Evolutionary conservation across 2,888 invertebrate species (phyloP).

Genomic region (Coecobrya sp.): DNA sequence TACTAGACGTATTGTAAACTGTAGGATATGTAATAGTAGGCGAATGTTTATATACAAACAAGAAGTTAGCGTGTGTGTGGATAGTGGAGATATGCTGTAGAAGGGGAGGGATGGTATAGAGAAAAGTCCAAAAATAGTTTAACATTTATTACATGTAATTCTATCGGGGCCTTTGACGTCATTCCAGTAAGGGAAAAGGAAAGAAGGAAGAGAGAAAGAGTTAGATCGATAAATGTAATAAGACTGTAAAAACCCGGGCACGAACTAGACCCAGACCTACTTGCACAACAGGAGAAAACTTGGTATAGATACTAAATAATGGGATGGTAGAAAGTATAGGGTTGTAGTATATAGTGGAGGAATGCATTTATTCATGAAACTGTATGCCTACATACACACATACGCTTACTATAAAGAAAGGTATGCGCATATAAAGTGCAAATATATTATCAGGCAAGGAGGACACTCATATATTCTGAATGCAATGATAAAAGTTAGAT

Average conservation of each 20-base stretch:
- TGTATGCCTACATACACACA: not conserved
- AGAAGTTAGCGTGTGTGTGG: not conserved
- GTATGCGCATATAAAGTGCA: not conserved
- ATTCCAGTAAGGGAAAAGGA: slow-evolving; percentile 72
- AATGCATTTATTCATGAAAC: slow-evolving; percentile 38
- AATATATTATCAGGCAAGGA: not conserved
- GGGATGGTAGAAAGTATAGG: not conserved
- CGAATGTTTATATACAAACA: slow-evolving; percentile 29
- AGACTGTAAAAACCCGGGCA: slow-evolving; percentile 77
- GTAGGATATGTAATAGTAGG: not conserved
- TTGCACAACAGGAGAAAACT: slow-evolving; percentile 76
- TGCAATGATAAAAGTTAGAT: slow-evolving; percentile 47
- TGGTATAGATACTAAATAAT: slow-evolving; percentile 53
- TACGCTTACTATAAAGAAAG: not conserved
- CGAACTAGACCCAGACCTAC: slow-evolving; percentile 84
- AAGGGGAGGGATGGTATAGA: not conserved
- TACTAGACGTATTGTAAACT: not conserved
- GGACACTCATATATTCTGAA: not conserved
- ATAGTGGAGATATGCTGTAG: not conserved
- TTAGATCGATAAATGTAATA: slow-evolving; percentile 77
- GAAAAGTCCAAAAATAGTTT: slow-evolving; percentile 84
- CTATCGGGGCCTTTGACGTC: slow-evolving; percentile 85
- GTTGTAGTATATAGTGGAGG: slow-evolving; percentile 33
- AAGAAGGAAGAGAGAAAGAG: slow-evolving; percentile 34
- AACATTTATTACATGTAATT: slow-evolving; percentile 84